phyloP scores from a whole-genome alignment of 1,140 invertebrate genomes.

The Leptinotarsa undecemlineata region DNA sequence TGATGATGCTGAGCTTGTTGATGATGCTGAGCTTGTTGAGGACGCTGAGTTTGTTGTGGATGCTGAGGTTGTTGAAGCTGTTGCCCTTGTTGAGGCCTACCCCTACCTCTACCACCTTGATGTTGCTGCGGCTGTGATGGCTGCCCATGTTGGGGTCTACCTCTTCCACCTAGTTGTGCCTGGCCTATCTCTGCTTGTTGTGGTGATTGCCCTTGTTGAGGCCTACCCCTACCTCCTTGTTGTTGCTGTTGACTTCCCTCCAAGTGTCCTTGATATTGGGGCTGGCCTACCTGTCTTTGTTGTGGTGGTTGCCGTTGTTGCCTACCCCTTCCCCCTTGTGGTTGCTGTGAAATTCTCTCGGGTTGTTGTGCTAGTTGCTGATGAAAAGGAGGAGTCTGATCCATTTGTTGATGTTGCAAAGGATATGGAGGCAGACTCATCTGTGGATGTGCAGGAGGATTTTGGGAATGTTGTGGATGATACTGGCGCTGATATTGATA shows the following conservation, averaged over 20 bases:
- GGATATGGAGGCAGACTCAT: too few relatives aligned
- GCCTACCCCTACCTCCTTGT: background rate
- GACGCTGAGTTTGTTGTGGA: slow-evolving; percentile 9
- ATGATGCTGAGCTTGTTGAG: background rate
- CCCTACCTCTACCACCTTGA: background rate
- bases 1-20: too few relatives aligned
- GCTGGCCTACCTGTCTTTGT: slow-evolving; percentile 16
- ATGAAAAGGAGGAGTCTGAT: too few relatives aligned
- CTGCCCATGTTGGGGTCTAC: slow-evolving; percentile 4
- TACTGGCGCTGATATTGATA: too few relatives aligned
- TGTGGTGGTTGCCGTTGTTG: slow-evolving; percentile 14
- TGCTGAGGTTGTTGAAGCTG: background rate
- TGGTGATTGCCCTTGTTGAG: background rate
- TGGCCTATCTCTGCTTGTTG: slow-evolving; percentile 25
- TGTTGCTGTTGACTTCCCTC: slow-evolving; percentile 7
- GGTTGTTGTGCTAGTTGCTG: too few relatives aligned
- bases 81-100: background rate
- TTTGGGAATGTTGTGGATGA: too few relatives aligned
- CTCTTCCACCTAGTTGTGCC: background rate
- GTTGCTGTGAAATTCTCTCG: too few relatives aligned
- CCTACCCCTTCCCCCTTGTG: too few relatives aligned
- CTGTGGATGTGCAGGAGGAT: too few relatives aligned
- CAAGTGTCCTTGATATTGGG: slow-evolving; percentile 14
- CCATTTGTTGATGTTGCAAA: too few relatives aligned
- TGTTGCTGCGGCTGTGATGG: slow-evolving; percentile 27